phyloP scores from a whole-genome alignment of 2,113 vertebrate species.

The pig (Sus scrofa) region T2T-Sscrofa CM000818.6:19858501-19859000 shows the following conservation, averaged over 20 bases:
- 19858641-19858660: not conserved
- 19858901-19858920: not conserved
- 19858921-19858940: not conserved
- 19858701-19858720: not conserved
- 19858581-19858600: not conserved
- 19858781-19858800: not conserved
- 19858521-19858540: not conserved
- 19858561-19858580: not conserved
- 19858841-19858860: not conserved
- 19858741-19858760: not conserved
- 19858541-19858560: not conserved
- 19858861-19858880: not conserved
- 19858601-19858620: conserved; percentile 66
- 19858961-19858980: not conserved
- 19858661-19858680: not conserved
- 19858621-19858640: not conserved
- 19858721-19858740: not conserved
- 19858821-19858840: not conserved
- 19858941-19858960: not conserved
- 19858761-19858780: not conserved
- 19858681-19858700: not conserved
- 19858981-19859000: not conserved
- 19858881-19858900: not conserved
- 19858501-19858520: not conserved
- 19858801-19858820: not conserved